A percentile compares a stretch with the other conserved stretches of the same genome.
Conservation (phyloP, 2,797 vertebrate genomes). For the Lateolabrax maculatus region DNA sequence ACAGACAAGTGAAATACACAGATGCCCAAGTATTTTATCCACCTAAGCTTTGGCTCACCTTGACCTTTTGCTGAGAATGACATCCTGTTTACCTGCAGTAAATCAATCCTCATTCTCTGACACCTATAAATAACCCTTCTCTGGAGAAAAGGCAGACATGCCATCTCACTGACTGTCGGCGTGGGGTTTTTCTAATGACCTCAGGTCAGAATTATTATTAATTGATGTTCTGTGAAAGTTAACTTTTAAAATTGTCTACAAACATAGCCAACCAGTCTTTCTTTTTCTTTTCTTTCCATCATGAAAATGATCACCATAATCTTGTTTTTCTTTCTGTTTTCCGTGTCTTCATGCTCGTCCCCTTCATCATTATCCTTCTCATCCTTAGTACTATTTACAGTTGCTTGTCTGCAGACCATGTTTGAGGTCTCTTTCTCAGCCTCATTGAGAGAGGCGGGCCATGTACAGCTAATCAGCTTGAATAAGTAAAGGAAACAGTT, state of each 20-base stretch:
- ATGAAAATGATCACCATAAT: not conserved
- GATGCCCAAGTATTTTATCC: slow-evolving; percentile 54
- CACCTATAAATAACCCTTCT: slow-evolving; percentile 67
- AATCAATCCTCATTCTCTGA: slow-evolving; percentile 72
- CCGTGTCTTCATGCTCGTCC: not conserved
- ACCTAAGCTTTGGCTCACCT: slow-evolving; percentile 64
- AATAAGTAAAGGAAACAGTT: slow-evolving; percentile 87
- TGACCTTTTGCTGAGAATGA: slow-evolving; percentile 70
- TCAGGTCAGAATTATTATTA: slow-evolving; percentile 18
- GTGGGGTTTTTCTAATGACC: slow-evolving; percentile 27
- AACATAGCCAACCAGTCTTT: not conserved
- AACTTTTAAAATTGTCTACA: not conserved
- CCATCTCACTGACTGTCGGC: slow-evolving; percentile 31
- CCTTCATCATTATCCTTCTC: slow-evolving; percentile 13
- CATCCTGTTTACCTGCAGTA: slow-evolving; percentile 71
- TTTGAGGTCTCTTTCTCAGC: slow-evolving; percentile 76
- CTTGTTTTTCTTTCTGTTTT: not conserved
- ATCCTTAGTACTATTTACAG: slow-evolving; percentile 37
- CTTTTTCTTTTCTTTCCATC: slow-evolving; percentile 1
- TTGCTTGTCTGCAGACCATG: slow-evolving; percentile 56
- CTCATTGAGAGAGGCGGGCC: slow-evolving; percentile 76
- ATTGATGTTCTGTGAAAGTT: slow-evolving; percentile 24
- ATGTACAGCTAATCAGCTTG: slow-evolving; percentile 83
- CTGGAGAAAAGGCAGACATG: slow-evolving; percentile 54
- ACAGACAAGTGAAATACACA: slow-evolving; percentile 45